phyloP scores from a whole-genome alignment of 2,797 vertebrate genomes.

The Esox lucius region DNA sequence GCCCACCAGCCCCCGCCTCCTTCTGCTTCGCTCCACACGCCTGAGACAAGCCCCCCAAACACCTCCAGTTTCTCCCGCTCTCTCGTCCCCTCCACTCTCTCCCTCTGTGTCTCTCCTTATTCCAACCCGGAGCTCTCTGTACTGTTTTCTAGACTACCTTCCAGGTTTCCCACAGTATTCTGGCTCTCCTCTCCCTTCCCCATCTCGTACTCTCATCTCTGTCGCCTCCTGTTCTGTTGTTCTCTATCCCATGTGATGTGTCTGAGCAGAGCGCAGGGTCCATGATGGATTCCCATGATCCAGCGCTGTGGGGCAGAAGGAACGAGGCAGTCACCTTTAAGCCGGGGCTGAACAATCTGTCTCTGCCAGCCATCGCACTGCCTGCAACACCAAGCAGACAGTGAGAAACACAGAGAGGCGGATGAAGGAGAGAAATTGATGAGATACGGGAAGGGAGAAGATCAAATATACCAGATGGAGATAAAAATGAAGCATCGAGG shows the following conservation, averaged over 20 bases:
- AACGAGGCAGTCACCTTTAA: constrained; percentile 74
- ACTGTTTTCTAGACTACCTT: too few relatives aligned
- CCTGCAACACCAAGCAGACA: constrained; percentile 50
- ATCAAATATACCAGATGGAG: constrained; percentile 31
- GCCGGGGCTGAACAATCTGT: constrained; percentile 64
- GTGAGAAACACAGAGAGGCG: constrained; percentile 48
- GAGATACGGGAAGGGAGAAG: constrained; percentile 21
- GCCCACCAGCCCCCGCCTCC: constrained; percentile 37
- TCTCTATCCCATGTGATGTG: constrained; percentile 45
- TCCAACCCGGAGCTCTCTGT: not conserved
- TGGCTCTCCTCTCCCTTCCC: not conserved
- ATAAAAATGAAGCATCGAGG: constrained; percentile 22
- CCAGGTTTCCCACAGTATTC: not conserved
- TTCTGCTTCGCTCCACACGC: constrained; percentile 1
- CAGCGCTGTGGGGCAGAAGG: constrained; percentile 62
- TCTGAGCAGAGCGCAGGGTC: constrained; percentile 43
- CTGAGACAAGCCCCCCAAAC: constrained; percentile 14
- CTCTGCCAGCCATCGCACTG: constrained; percentile 61
- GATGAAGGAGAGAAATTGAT: constrained; percentile 38
- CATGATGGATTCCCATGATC: constrained; percentile 71
- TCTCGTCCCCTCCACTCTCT: not conserved
- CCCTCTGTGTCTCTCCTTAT: not conserved
- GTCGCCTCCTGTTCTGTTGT: constrained; percentile 9
- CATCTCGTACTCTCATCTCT: not conserved
- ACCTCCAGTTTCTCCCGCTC: constrained; percentile 3